These are phyloP conservation scores for Micrasema longulum DNA, from an alignment of 1,140 invertebrate genomes.

Conservation along the genomic window DNA sequence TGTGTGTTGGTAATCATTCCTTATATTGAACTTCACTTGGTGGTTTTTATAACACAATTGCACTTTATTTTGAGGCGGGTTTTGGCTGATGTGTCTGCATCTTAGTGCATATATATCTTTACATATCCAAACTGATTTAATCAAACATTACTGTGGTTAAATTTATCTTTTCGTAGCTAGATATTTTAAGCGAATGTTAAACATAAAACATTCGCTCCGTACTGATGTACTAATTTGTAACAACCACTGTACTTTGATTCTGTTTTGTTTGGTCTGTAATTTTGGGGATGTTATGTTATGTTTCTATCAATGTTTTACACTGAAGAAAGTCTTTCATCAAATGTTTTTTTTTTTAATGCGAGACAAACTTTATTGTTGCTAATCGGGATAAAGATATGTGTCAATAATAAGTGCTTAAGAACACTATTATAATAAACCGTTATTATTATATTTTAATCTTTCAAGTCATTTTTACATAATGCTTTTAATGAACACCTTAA, in stretches of 20 bases:
- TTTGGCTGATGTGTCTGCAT: constrained; percentile 66
- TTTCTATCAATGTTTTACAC: background rate
- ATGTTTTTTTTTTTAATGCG: constrained; percentile 2
- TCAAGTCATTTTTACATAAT: background rate
- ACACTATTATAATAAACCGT: background rate
- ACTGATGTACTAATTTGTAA: no score
- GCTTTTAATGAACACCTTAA: constrained; percentile 21
- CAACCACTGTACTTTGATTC: no score
- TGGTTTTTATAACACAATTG: constrained; percentile 48
- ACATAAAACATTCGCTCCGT: background rate
- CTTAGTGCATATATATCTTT: constrained; percentile 65
- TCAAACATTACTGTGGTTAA: no score
- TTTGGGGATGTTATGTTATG: constrained; percentile 1
- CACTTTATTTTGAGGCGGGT: constrained; percentile 48
- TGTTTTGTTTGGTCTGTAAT: background rate
- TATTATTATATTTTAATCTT: no score
- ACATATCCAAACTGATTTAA: constrained; percentile 2
- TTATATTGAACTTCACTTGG: constrained; percentile 40
- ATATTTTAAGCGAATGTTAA: background rate
- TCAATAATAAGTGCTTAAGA: background rate
- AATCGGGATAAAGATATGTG: constrained; percentile 22
- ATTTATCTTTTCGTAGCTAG: no score
- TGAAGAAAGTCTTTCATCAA: background rate
- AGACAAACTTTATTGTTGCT: background rate
- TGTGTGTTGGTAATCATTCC: background rate